Percentiles rank a stretch among this genome's conserved stretches.
Evolutionary conservation across 2,888 invertebrate genomes (phyloP).

Genomic region (Platycheirus rosarum): DNA sequence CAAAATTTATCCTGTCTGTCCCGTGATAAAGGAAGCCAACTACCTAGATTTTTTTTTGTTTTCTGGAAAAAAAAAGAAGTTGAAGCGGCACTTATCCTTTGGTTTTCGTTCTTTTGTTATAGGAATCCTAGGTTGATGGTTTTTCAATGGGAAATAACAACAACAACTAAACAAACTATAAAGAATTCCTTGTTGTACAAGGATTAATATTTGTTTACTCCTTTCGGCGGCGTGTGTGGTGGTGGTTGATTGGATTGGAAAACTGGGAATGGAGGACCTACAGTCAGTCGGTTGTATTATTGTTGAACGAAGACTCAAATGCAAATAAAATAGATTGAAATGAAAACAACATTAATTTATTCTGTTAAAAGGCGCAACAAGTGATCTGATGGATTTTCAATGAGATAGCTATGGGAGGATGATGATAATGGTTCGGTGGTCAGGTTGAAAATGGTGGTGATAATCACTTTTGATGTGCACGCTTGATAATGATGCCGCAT

Average conservation of each 20-base stretch:
- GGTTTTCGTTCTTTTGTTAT: slow-evolving; percentile 34
- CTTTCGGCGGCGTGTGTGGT: slow-evolving; percentile 63
- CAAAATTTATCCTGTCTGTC: slow-evolving; percentile 10
- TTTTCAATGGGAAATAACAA: slow-evolving; percentile 67
- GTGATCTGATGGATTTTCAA: slow-evolving; percentile 60
- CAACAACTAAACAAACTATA: slow-evolving; percentile 56
- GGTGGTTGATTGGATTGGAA: slow-evolving; percentile 52
- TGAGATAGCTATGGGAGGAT: slow-evolving; percentile 18
- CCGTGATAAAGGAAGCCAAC: slow-evolving; percentile 8
- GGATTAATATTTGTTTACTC: slow-evolving; percentile 74
- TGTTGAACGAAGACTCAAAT: slow-evolving; percentile 41
- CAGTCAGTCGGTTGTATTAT: not conserved
- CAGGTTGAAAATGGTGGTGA: slow-evolving; percentile 57
- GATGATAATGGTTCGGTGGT: slow-evolving; percentile 55
- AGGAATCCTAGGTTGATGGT: slow-evolving; percentile 27
- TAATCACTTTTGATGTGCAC: slow-evolving; percentile 64
- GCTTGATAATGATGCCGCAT: slow-evolving; percentile 61
- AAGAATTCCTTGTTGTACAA: slow-evolving; percentile 62
- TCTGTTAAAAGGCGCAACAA: slow-evolving; percentile 74
- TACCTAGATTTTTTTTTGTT: slow-evolving; percentile 19
- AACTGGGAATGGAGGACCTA: slow-evolving; percentile 26
- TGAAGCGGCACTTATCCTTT: slow-evolving; percentile 72
- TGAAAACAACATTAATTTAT: slow-evolving; percentile 73
- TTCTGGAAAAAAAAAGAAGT: slow-evolving; percentile 5
- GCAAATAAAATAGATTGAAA: slow-evolving; percentile 70